Conservation (phyloP, 1,140 invertebrate species). For the Teleogryllus occipitalis region DNA sequence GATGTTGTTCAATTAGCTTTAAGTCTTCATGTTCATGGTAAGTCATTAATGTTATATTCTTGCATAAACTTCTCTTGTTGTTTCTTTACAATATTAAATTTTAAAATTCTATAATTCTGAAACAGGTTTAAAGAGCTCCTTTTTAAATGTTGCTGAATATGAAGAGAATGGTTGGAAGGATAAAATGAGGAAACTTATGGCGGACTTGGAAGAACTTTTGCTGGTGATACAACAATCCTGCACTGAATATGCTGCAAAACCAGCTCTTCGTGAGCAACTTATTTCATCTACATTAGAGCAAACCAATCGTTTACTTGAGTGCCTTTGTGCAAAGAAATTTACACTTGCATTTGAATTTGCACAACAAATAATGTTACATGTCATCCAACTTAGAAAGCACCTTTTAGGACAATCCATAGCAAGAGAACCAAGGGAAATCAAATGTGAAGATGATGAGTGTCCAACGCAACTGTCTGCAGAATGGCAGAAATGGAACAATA, state of each 20-base stretch:
- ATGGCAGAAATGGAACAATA: constrained; percentile 12
- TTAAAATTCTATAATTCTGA: background rate
- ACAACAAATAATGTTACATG: constrained; percentile 11
- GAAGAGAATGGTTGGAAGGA: background rate
- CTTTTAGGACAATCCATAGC: background rate
- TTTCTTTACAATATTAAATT: background rate
- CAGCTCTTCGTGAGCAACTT: constrained; percentile 15
- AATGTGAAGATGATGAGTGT: background rate
- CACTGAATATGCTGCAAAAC: background rate
- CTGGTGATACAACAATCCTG: background rate
- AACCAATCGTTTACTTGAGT: constrained; percentile 14
- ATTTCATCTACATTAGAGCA: constrained; percentile 10
- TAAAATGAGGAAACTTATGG: background rate
- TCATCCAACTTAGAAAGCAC: constrained; percentile 11
- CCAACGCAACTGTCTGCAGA: background rate
- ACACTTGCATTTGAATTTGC: background rate
- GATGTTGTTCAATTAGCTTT: constrained; percentile 18
- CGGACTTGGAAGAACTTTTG: background rate
- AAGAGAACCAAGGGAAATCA: background rate
- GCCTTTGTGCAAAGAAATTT: background rate
- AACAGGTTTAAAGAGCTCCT: background rate
- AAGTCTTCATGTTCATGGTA: constrained; percentile 14
- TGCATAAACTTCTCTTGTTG: background rate
- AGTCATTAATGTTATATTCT: background rate
- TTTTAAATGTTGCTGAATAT: background rate